Evolutionary conservation across 1,140 invertebrate species (phyloP), one percentile per base, ranked within the genome.

Genomic region (Manduca sexta): DNA sequence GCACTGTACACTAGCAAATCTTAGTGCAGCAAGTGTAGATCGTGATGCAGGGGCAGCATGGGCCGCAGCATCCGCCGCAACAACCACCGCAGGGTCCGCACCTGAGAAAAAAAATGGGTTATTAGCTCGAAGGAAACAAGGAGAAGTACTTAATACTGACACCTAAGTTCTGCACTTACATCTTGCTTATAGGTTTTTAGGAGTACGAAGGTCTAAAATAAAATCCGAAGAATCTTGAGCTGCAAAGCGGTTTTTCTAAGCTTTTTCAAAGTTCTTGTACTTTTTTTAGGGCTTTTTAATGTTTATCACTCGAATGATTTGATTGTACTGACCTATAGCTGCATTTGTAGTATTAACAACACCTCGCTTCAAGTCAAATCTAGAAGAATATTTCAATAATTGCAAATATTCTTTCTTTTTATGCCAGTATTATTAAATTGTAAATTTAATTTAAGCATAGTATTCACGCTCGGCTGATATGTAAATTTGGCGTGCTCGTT

Each of bases 1-100:
- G 12, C 21, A 8, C 21, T 5, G n/a, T n/a, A 42, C 7, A 17
- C 54, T 72, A 83, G 53, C 79, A 83, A 29, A 83, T 80, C 74
- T 83, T 83, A 35, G 79, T 83, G 54, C 74, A 83, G 52, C 79
- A 83, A 13, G 74, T 80, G 62, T 80, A 80, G 43, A 83, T 83
- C 8, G 76, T 80, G 33, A 80, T 80, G 52, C 57, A 63, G 0
- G 74, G 74, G 38, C 73, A 80, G 58, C 78, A 76, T 8, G 57
- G 70, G 41, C 68, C 62, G 58, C 73, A 60, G 46, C 58, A 47
- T 15, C 64, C 61, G n/a, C 72, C 64, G 45, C 69, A 69, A 31
- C 58, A 52, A 16, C 59, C 49, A 37, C 64, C 60, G 29, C 69
- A 78, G 26, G 57, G 56, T 66, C 74, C 73, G 55, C 73, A 74